Evolutionary conservation across 1,140 invertebrate genomes (phyloP).

Genomic region (Phocides pigmalion): DNA sequence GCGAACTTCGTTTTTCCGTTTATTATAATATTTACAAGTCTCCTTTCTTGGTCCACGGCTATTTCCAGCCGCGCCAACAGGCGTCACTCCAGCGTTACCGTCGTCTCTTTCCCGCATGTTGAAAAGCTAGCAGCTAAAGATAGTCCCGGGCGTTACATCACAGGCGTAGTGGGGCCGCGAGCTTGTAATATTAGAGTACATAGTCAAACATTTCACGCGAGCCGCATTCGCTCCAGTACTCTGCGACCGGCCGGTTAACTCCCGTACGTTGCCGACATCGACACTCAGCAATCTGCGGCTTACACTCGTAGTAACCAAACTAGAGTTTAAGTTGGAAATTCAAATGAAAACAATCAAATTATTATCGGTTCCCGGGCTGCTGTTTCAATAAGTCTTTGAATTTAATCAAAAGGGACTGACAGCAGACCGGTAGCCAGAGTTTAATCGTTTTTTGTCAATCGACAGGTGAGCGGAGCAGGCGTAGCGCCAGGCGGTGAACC

Average conservation of each 20-base stretch:
- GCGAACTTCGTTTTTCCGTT: slow-evolving; percentile 77
- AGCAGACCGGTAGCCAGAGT: neutral
- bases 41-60: slow-evolving; percentile 85
- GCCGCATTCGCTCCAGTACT: slow-evolving; percentile 71
- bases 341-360: slow-evolving; percentile 11
- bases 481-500: slow-evolving; percentile 49
- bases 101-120: slow-evolving; percentile 62
- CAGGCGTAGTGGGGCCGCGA: slow-evolving; percentile 76
- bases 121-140: slow-evolving; percentile 65
- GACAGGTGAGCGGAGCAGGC: slow-evolving; percentile 69
- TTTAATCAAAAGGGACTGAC: neutral
- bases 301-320: slow-evolving; percentile 22
- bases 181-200: slow-evolving; percentile 84
- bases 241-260: slow-evolving; percentile 62
- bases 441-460: slow-evolving; percentile 15
- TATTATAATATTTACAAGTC: slow-evolving; percentile 83
- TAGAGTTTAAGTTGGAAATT: slow-evolving; percentile 13
- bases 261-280: slow-evolving; percentile 59
- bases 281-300: slow-evolving; percentile 38
- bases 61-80: slow-evolving; percentile 79
- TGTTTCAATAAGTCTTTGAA: neutral
- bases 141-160: slow-evolving; percentile 77
- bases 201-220: slow-evolving; percentile 80
- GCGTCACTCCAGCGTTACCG: slow-evolving; percentile 59
- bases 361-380: slow-evolving; percentile 1